These are phyloP conservation scores for Quadroppia sp. DNA, from an alignment of 2,888 invertebrate genomes.

Conservation along the genomic window DNA sequence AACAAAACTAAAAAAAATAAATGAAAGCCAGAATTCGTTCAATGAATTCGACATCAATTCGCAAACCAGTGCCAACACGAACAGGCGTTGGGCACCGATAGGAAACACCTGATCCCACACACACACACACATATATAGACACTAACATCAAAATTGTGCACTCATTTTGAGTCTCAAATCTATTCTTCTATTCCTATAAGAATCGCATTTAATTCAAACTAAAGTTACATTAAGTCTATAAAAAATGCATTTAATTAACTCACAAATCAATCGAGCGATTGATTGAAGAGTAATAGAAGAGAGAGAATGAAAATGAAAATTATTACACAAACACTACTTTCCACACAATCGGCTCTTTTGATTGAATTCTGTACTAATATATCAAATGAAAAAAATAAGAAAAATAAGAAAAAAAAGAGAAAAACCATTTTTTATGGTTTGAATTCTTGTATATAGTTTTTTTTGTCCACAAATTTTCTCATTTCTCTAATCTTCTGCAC, in stretches of 20 bases:
- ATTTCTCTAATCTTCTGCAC: neutral
- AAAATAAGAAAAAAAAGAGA: neutral
- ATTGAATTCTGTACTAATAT: neutral
- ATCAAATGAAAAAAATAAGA: neutral
- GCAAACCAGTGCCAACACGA: neutral
- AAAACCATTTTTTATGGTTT: neutral
- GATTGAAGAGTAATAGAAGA: no score
- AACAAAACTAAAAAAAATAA: neutral
- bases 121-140: neutral
- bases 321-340: neutral
- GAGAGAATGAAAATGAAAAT: no score
- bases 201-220: neutral
- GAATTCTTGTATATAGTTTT: neutral
- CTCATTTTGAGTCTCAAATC: no score
- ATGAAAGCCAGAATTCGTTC: neutral
- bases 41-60: neutral
- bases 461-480: neutral
- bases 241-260: constrained; percentile 15
- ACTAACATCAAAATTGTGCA: neutral
- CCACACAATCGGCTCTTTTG: neutral
- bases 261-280: constrained; percentile 4
- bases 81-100: constrained; percentile 1
- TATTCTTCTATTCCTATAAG: neutral
- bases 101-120: constrained; percentile 5
- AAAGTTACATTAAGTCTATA: neutral